A percentile compares a stretch with the other conserved stretches of the same genome.
phyloP scores from a whole-genome alignment of 2,888 invertebrate species.

The Protodeltote pygarga region DNA sequence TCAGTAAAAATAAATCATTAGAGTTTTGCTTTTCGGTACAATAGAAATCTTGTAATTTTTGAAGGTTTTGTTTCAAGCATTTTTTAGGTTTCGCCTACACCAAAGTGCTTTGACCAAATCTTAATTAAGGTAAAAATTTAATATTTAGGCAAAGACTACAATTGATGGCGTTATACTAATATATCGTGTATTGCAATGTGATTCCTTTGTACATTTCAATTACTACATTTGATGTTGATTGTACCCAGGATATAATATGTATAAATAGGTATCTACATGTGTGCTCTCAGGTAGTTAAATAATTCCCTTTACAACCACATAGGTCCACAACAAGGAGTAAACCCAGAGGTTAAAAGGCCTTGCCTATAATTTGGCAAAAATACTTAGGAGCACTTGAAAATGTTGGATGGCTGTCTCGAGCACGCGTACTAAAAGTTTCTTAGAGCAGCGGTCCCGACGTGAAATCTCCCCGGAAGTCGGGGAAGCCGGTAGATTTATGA shows the following conservation, averaged over 20 bases:
- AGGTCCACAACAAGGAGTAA: slow-evolving; percentile 14
- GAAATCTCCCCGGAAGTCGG: slow-evolving; percentile 78
- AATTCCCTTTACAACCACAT: slow-evolving; percentile 17
- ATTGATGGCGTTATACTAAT: too few species aligned
- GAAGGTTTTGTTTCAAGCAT: slow-evolving; percentile 10
- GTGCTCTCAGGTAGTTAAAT: slow-evolving; percentile 5
- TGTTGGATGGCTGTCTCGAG: slow-evolving; percentile 69
- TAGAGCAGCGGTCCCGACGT: slow-evolving; percentile 67
- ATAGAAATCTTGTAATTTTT: slow-evolving; percentile 7
- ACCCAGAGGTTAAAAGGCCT: slow-evolving; percentile 44
- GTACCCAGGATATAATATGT: too few species aligned
- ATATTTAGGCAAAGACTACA: too few species aligned
- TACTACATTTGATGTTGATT: too few species aligned
- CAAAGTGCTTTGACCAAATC: slow-evolving; percentile 12
- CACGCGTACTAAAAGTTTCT: slow-evolving; percentile 75
- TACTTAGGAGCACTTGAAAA: slow-evolving; percentile 65
- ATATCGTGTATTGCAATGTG: too few species aligned
- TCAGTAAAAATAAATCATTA: not conserved
- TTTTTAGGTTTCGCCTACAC: slow-evolving; percentile 1
- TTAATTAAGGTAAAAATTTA: not conserved
- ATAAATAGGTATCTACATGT: too few species aligned
- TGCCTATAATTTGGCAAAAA: slow-evolving; percentile 66
- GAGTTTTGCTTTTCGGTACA: slow-evolving; percentile 1
- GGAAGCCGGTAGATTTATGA: slow-evolving; percentile 72
- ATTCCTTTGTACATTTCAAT: too few species aligned